These are phyloP conservation scores for Ariopsis seemanni DNA, from an alignment of 2,113 vertebrate species.

Conservation along the genomic window DNA sequence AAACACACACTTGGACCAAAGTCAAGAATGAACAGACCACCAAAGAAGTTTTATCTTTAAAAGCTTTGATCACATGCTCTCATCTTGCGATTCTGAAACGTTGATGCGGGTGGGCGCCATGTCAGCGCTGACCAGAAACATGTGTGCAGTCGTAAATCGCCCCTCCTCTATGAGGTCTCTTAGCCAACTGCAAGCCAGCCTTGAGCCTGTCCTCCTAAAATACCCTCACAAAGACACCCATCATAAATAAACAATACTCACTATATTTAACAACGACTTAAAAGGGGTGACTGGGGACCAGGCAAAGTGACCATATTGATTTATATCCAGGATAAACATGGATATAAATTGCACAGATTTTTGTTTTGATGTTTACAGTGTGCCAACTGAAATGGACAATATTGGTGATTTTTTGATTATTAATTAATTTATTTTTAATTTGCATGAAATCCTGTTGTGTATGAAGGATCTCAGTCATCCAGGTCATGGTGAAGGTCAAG, in stretches of 20 bases:
- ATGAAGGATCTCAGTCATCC: neutral
- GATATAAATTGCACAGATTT: neutral
- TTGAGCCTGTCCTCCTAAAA: constrained; percentile 60
- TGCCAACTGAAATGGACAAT: neutral
- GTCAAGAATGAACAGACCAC: constrained; percentile 29
- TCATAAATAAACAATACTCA: constrained; percentile 49
- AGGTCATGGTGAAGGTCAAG: constrained; percentile 5
- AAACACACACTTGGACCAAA: neutral
- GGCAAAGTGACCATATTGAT: neutral
- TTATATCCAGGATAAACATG: neutral
- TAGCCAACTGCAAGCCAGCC: constrained; percentile 46
- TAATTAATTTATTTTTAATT: neutral
- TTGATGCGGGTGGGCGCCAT: constrained; percentile 52
- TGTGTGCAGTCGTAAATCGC: constrained; percentile 48
- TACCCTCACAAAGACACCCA: constrained; percentile 58
- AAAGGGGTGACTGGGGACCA: neutral
- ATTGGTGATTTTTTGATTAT: neutral
- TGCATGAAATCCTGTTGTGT: neutral
- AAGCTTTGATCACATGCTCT: constrained; percentile 18
- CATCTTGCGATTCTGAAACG: constrained; percentile 8
- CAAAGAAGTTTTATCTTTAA: constrained; percentile 25
- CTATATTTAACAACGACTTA: constrained; percentile 40
- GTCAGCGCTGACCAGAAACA: constrained; percentile 29
- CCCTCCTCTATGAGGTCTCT: constrained; percentile 15
- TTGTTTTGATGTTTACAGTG: neutral